A percentile compares a stretch with the other conserved stretches of the same genome.
Evolutionary conservation across 2,113 vertebrate species (phyloP).

Genomic region (Nipponia nippon): DNA sequence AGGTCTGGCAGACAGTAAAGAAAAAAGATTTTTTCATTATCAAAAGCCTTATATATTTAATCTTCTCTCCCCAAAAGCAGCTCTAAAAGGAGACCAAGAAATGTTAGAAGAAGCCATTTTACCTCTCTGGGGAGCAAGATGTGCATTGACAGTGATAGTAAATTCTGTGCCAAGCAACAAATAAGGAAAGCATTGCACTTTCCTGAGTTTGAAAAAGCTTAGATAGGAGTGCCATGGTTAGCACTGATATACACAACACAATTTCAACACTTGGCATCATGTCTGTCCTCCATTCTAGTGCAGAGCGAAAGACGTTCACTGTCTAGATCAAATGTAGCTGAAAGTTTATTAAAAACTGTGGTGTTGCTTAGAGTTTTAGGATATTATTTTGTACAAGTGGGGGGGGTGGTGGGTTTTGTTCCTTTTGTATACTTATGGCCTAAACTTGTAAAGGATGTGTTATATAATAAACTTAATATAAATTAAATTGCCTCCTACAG

Average conservation of each 20-base stretch:
- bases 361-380: background rate
- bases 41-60: background rate
- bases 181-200: background rate
- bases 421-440: background rate
- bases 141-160: background rate
- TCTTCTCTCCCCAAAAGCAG: background rate
- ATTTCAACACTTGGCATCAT: background rate
- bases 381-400: background rate
- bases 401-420: background rate
- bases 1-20: background rate
- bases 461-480: background rate
- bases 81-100: background rate
- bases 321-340: background rate
- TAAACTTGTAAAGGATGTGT: background rate
- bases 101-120: background rate
- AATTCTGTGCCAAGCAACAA: background rate
- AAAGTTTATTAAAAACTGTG: background rate
- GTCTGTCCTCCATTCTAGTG: background rate
- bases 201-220: background rate
- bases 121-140: background rate
- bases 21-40: background rate
- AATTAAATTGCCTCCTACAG: background rate
- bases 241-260: background rate
- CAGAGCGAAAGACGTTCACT: fast-evolving
- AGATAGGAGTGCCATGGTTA: background rate